A percentile compares a stretch with the other conserved stretches of the same genome.
These are phyloP conservation scores for Chromis chromis DNA, from an alignment of 2,797 vertebrate species.

Conservation along the genomic window DNA sequence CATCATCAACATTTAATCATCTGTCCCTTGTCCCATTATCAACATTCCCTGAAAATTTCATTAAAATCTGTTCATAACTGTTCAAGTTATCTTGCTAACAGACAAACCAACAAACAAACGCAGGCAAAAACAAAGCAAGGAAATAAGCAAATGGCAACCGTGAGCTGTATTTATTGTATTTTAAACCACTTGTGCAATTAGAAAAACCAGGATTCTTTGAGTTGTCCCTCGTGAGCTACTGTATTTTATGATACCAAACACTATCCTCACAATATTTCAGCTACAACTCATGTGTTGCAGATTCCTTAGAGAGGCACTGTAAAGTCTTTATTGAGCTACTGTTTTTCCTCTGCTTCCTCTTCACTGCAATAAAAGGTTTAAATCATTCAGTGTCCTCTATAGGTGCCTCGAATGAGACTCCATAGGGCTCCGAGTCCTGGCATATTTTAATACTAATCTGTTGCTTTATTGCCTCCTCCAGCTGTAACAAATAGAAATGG, in stretches of 20 bases:
- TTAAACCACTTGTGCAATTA: no score
- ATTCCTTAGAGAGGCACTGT: background rate
- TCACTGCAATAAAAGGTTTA: conserved; percentile 3
- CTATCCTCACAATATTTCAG: background rate
- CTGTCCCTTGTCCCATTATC: no score
- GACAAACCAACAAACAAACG: no score
- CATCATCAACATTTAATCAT: no score
- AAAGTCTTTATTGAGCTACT: conserved; percentile 2
- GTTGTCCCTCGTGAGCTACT: background rate
- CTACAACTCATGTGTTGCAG: background rate
- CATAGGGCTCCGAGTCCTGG: background rate
- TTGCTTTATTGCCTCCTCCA: background rate
- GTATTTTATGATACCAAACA: background rate
- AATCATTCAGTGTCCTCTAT: background rate
- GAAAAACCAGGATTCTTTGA: no score
- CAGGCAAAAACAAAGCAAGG: no score
- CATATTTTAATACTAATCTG: conserved; percentile 7
- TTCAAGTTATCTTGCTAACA: no score
- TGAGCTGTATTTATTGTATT: no score
- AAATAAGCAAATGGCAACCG: no score
- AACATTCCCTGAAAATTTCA: no score
- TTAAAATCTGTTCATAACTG: no score
- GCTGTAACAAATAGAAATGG: conserved; percentile 3
- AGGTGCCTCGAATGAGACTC: background rate
- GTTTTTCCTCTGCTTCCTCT: conserved; percentile 9